Base-by-base conservation (phyloP, 2,113 vertebrate species). In the Burhinus oedicnemus region DNA sequence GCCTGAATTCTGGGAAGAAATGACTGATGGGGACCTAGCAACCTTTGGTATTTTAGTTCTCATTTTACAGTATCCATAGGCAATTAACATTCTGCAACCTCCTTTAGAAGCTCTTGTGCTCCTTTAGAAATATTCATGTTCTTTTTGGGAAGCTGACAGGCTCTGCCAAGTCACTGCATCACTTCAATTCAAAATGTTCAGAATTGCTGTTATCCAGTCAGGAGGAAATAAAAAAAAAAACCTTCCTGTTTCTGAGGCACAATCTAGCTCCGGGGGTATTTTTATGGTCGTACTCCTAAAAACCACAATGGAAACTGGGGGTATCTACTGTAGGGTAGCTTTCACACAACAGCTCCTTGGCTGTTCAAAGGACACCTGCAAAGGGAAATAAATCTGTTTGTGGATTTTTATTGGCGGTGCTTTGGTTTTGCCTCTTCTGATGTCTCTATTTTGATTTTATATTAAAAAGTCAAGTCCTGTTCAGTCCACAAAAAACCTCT, bases 21-120 rank as follows among this genome's bases (percentile, higher is more conserved):
- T 78, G 96, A 96, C 80, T 96, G 96, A 97, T 89, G 89, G 92
- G 30, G 92, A 97, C 97, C 96, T 58, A 55, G 64, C 68, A 95
- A 96, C 96, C 97, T 97, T 97, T 97, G 97, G 86, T 97, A 97
- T 97, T 97, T 97, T 83, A 89, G 90, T 96, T 96, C 89, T 96
- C 88, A 87, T 95, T 97, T 97, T 97, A 95, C 94, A 95, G 76
- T 89, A 95, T 96, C 94, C 94, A 95, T 94, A 93, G 96, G 96
- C 92, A 97, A 96, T 96, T 97, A 97, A 97, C 96, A 95, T 95
- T 87, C 90, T 93, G 95, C 95, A 92, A 97, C 95, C 96, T 95
- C 92, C 95, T 95, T 94, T 78, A 89, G 92, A 92, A 92, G 83
- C 91, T 92, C 90, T 89, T 30, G 66, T 80, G 95, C 77, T 87